Conservation (phyloP, 1,140 invertebrate genomes). For the Neodiprion pinetum region DNA sequence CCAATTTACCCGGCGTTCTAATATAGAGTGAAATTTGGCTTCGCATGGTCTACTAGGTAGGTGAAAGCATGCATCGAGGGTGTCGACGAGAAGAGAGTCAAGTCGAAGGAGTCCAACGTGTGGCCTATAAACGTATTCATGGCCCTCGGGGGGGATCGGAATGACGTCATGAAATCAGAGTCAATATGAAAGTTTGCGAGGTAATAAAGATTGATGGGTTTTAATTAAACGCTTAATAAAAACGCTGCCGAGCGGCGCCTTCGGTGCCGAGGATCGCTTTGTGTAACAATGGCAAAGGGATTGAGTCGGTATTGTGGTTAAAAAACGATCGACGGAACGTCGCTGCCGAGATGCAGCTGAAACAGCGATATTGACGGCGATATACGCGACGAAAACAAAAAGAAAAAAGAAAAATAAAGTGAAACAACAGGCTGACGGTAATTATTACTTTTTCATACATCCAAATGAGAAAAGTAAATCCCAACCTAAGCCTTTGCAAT, state of each 20-base stretch:
- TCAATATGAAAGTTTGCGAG: slow-evolving; percentile 47
- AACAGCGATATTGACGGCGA: too few species aligned
- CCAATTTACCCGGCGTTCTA: neutral
- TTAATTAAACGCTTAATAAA: slow-evolving; percentile 54
- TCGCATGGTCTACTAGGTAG: neutral
- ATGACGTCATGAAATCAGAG: slow-evolving; percentile 44
- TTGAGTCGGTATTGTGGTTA: too few species aligned
- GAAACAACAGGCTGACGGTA: too few species aligned
- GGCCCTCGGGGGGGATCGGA: slow-evolving; percentile 38
- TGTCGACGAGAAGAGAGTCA: neutral
- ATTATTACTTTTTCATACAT: too few species aligned
- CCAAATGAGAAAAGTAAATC: too few species aligned
- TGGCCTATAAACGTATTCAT: slow-evolving; percentile 55
- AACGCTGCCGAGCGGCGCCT: slow-evolving; percentile 16
- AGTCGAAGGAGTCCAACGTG: slow-evolving; percentile 1
- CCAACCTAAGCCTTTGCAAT: too few species aligned
- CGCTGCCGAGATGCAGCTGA: too few species aligned
- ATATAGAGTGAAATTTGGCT: neutral
- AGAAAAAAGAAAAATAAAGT: too few species aligned
- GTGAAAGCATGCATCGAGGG: neutral
- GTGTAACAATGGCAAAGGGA: too few species aligned
- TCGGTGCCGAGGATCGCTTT: too few species aligned
- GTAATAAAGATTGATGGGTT: slow-evolving; percentile 58
- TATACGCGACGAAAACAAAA: too few species aligned
- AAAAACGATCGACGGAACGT: too few species aligned